Evolutionary conservation across 2,113 vertebrate species (phyloP).

Genomic region (Pardalotus punctatus): DNA sequence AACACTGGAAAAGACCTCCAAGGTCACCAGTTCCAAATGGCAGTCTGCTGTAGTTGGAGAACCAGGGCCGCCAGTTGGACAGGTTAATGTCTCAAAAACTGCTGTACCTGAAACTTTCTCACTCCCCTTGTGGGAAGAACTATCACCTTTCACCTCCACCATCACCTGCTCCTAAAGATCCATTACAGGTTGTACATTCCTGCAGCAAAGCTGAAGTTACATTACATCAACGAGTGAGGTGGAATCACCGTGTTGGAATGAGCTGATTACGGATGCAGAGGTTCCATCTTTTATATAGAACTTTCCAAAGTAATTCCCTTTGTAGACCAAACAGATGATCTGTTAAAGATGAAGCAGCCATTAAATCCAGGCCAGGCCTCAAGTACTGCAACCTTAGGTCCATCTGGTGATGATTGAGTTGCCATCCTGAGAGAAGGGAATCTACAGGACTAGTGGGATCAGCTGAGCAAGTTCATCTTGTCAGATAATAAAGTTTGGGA

Average conservation of each 20-base stretch:
- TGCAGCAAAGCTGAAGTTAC: background rate
- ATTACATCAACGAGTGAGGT: background rate
- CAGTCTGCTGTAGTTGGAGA: background rate
- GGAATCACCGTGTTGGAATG: background rate
- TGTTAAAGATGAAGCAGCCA: conserved; percentile 23
- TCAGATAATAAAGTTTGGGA: conserved; percentile 53
- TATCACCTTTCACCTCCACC: background rate
- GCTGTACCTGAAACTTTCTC: background rate
- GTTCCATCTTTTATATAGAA: conserved; percentile 5
- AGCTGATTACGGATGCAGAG: conserved; percentile 2
- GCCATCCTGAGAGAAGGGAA: background rate
- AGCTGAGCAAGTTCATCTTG: conserved; percentile 29
- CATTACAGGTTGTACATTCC: conserved; percentile 1
- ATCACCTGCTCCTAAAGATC: background rate
- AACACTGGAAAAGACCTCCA: background rate
- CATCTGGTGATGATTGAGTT: background rate
- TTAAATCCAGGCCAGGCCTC: background rate
- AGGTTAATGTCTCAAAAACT: background rate
- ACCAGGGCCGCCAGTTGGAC: background rate
- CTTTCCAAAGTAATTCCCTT: conserved; percentile 35
- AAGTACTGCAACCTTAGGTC: background rate
- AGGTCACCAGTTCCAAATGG: background rate
- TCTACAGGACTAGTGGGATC: background rate
- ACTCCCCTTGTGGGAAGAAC: conserved; percentile 46
- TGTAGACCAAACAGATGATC: background rate